phyloP scores from a whole-genome alignment of 2,888 invertebrate species.

The Hoplodrina blanda region DNA sequence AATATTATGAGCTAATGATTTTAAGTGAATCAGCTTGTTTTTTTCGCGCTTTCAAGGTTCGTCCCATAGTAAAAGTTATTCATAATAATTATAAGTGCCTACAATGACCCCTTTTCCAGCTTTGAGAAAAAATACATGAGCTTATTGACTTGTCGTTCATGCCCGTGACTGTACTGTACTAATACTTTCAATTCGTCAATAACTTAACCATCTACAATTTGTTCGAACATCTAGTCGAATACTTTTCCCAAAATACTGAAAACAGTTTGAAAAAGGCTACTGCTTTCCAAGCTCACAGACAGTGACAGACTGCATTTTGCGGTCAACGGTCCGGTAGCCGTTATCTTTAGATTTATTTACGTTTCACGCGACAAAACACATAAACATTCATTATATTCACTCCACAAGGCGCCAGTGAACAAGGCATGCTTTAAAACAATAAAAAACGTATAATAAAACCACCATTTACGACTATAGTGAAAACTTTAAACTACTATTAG shows the following conservation, averaged over 20 bases:
- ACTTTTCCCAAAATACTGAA: neutral
- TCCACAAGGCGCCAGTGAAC: conserved; percentile 27
- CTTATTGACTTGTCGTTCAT: no score
- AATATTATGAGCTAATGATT: no score
- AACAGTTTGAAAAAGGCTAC: neutral
- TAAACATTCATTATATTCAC: conserved; percentile 27
- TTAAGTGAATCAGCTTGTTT: no score
- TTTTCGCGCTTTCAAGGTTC: no score
- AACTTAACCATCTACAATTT: no score
- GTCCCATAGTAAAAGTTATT: no score
- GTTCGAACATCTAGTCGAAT: neutral
- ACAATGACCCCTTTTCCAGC: no score
- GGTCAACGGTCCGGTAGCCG: conserved; percentile 6
- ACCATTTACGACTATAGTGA: conserved; percentile 50
- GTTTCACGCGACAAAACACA: conserved; percentile 14
- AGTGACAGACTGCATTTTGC: neutral
- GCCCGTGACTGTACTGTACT: no score
- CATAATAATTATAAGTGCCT: no score
- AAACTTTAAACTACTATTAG: conserved; percentile 44
- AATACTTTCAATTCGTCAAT: no score
- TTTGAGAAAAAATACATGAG: no score
- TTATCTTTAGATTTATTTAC: conserved; percentile 31
- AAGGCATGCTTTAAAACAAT: conserved; percentile 40
- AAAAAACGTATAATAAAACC: conserved; percentile 38
- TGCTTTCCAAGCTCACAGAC: neutral